Percentiles rank a stretch among this genome's conserved stretches.
phyloP scores from a whole-genome alignment of 2,113 vertebrate species.

The Tyto alba region DNA sequence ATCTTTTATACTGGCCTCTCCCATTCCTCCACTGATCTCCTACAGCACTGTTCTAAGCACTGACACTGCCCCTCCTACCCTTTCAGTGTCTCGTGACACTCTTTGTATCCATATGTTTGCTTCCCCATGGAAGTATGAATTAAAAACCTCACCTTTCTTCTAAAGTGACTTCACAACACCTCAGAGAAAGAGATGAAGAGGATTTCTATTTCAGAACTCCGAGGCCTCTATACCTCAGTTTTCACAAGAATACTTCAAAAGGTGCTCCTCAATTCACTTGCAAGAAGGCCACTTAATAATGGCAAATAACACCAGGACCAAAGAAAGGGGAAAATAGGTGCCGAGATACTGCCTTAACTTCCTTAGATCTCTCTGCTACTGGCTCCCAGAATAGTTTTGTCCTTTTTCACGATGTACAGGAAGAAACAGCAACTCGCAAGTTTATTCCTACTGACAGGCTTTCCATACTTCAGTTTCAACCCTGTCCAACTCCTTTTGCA shows the following conservation, averaged over 20 bases:
- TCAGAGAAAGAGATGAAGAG: background rate
- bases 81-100: background rate
- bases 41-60: background rate
- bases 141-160: background rate
- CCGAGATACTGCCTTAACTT: too few relatives aligned
- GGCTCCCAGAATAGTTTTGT: background rate
- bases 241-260: background rate
- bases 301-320: background rate
- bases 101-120: background rate
- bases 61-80: background rate
- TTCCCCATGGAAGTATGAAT: background rate
- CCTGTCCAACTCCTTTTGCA: slow-evolving; percentile 74
- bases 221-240: background rate
- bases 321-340: background rate
- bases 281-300: background rate
- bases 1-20: background rate
- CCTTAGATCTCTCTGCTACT: background rate
- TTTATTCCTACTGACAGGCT: background rate
- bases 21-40: too few relatives aligned
- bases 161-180: background rate
- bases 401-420: background rate
- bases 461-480: slow-evolving; percentile 74
- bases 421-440: background rate
- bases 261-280: background rate
- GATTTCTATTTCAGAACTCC: background rate